Evolutionary conservation across 2,797 vertebrate species (phyloP).

Genomic region (Cuniculus paca): DNA sequence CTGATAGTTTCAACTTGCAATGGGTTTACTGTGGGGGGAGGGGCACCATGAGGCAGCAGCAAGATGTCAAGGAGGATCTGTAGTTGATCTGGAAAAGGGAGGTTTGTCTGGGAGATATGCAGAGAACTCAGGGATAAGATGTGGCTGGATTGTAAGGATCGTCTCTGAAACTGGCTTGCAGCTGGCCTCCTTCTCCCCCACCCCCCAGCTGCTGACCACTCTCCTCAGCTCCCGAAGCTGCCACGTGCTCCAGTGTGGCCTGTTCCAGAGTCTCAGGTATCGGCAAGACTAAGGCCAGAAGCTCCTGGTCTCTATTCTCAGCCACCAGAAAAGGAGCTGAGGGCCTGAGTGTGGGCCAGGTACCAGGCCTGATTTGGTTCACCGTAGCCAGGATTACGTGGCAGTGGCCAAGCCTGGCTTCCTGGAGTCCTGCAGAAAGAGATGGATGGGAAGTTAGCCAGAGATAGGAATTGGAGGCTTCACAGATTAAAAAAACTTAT

Average conservation of each 20-base stretch:
- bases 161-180: neutral
- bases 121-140: neutral
- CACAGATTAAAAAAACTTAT: neutral
- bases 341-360: fast-evolving
- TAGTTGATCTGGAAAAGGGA: neutral
- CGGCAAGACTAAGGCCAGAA: neutral
- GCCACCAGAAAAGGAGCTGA: neutral
- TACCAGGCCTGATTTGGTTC: neutral
- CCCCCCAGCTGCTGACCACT: neutral
- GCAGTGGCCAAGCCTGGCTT: neutral
- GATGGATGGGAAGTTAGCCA: neutral
- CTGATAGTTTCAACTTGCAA: neutral
- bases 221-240: neutral
- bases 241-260: fast-evolving
- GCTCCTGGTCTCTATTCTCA: neutral
- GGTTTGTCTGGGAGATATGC: neutral
- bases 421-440: fast-evolving
- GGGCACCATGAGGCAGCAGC: neutral
- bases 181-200: neutral
- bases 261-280: neutral
- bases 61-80: too few relatives aligned
- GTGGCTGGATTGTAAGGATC: neutral
- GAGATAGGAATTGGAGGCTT: neutral
- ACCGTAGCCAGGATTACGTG: neutral
- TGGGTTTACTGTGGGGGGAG: neutral